Conservation (phyloP, 2,888 invertebrate species). For the Suillia variegata region DNA sequence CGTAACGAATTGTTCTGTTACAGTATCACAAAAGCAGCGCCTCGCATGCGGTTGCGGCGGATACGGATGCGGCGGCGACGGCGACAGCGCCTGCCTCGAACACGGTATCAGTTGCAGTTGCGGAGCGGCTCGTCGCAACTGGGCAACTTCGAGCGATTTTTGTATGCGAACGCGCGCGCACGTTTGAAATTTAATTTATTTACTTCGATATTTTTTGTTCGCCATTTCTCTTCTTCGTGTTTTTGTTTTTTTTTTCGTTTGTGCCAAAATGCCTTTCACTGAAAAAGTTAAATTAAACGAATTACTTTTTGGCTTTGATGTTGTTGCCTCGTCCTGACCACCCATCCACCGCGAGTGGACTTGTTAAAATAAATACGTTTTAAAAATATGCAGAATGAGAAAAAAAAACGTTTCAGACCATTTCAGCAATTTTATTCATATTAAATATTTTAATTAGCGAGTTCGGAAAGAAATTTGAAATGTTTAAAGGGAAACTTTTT, state of each 20-base stretch:
- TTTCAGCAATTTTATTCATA: too few species aligned
- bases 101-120: constrained; percentile 4
- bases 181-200: constrained; percentile 49
- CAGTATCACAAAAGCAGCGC: background rate
- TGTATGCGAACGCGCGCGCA: constrained; percentile 35
- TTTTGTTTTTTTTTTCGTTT: constrained; percentile 42
- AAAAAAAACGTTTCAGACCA: background rate
- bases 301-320: constrained; percentile 49
- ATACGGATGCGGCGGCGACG: constrained; percentile 8
- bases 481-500: too few species aligned
- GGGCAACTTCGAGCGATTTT: constrained; percentile 31
- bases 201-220: constrained; percentile 34
- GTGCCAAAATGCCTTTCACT: constrained; percentile 35
- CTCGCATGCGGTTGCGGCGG: constrained; percentile 4
- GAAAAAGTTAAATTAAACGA: constrained; percentile 37
- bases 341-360: background rate
- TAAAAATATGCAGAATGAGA: background rate
- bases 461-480: too few species aligned
- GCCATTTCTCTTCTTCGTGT: constrained; percentile 13
- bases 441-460: too few species aligned
- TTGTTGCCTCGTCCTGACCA: too few species aligned
- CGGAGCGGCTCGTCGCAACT: background rate
- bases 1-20: constrained; percentile 48
- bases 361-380: background rate
- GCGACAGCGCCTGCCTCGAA: background rate